Evolutionary conservation across 2,888 invertebrate species (phyloP), one percentile per base, ranked within the genome.

Genomic region (Cephus runcator): DNA sequence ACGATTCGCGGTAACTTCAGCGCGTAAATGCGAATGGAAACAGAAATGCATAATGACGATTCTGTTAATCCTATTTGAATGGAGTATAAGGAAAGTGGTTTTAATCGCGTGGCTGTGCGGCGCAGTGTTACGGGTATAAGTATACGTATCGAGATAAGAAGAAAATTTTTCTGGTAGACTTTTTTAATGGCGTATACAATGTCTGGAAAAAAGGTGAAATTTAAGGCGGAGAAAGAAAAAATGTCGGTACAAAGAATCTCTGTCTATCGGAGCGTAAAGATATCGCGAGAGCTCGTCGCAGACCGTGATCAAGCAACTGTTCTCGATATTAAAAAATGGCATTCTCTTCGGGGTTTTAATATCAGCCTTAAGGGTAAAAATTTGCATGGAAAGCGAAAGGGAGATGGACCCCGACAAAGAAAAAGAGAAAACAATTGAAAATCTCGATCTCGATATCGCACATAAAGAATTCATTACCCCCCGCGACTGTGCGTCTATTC

Each of bases 281-380:
- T 34, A 69, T 75, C 34, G 75, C 69, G 35, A 1, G 74, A 9
- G 34, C 34, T 35, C 74, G 74, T 34, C 30, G 35, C 36, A 34
- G 23, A 35, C 84, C 85, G 86, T 87, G 86, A 88, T 86, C 87
- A 83, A 82, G 87, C 87, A 87, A 88, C 86, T 85, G 86, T 87
- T 88, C 85, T 83, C 84, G 86, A 88, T 89, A 89, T 89, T 89
- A 88, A 89, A 88, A 85, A 86, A 85, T 82, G 83, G 82, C 84
- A 81, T 85, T 85, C 84, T 83, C 78, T 79, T 35, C 77, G 79
- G 76, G 79, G 85, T 83, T 87, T 87, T 88, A 87, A 87, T 87
- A 86, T 87, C 85, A 78, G 83, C 84, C 82, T 12, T 80, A 76
- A 83, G 84, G 81, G 79, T 35, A 69, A 74, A 73, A 68, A 76